Percentiles rank a stretch among this genome's conserved stretches.
Evolutionary conservation across 2,888 invertebrate genomes (phyloP).

Genomic region (Calephelis perditalis): DNA sequence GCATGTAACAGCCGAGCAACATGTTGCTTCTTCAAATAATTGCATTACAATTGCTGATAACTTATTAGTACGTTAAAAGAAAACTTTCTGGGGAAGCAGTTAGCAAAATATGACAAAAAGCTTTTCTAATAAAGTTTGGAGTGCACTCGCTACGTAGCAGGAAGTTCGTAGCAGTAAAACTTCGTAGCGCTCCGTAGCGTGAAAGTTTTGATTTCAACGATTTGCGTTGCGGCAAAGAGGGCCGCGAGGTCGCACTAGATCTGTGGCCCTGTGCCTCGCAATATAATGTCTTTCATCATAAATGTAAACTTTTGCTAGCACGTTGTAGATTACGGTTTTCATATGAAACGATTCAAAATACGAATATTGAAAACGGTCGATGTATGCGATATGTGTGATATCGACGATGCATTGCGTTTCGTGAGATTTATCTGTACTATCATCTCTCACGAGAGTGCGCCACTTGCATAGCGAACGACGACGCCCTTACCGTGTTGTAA

Average conservation of each 20-base stretch:
- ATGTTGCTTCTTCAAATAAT: neutral
- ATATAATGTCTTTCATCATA: conserved; percentile 28
- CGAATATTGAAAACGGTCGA: conserved; percentile 34
- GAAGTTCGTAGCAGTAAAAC: conserved; percentile 78
- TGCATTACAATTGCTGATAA: neutral
- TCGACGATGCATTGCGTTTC: conserved; percentile 31
- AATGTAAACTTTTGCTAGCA: conserved; percentile 15
- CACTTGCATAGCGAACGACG: conserved; percentile 65
- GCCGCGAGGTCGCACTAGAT: conserved; percentile 69
- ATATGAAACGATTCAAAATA: neutral
- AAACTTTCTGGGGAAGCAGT: conserved; percentile 58
- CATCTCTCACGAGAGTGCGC: conserved; percentile 76
- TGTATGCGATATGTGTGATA: conserved; percentile 35
- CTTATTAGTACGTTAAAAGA: conserved; percentile 20
- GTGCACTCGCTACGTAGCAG: conserved; percentile 73
- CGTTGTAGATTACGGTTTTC: conserved; percentile 37
- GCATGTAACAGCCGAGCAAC: neutral
- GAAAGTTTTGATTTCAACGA: conserved; percentile 79
- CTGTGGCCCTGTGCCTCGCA: conserved; percentile 55
- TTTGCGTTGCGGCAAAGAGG: conserved; percentile 74
- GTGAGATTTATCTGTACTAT: conserved; percentile 67
- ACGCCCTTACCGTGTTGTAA: conserved; percentile 64
- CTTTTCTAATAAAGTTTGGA: conserved; percentile 74
- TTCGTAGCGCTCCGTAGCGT: conserved; percentile 78
- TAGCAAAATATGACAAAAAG: conserved; percentile 75